Evolutionary conservation across 2,113 vertebrate species (phyloP), one percentile per base, ranked within the genome.

Genomic region (Tenrec ecaudatus): DNA sequence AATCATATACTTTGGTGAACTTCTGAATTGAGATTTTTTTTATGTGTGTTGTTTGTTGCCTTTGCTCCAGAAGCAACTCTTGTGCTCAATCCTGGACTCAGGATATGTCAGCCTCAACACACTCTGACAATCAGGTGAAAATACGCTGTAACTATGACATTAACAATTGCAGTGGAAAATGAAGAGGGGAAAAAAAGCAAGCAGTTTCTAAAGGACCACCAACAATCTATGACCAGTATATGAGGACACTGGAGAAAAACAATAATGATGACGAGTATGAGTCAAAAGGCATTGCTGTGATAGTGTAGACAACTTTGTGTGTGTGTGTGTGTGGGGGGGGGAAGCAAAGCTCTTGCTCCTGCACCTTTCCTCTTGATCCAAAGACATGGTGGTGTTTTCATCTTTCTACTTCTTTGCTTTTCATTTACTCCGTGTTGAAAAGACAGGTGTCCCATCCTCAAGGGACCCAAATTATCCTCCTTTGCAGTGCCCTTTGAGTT

Each of bases 21-120:
- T 22, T 31, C 27, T 95, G n/a, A 64, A 60, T 80, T 3, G 5
- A 95, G 91, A 94, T 82, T 27, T 40, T 40, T n/a, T 88, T 95
- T 95, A 82, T 94, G 89, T 91, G 93, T 85, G 83, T 31, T 92
- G 27, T 88, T 95, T 94, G 82, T 95, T 95, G 95, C 79, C 87
- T 64, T 96, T 77, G 53, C 62, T 91, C 75, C 38, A 69, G 38
- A 97, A 83, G 64, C 69, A 92, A 86, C 53, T 69, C 47, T 83
- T 88, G 7, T 83, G 31, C 16, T 88, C 71, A 85, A 5, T n/a
- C 22, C 82, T 88, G 40, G 15, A 92, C 38, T 95, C 53, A 36
- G 17, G 58, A 95, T 66, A 84, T 69, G n/a, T 43, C 2, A 12
- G 68, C 31, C 60, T 94, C 3, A 27, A 90, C 60, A 93, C 79